A percentile compares a stretch with the other conserved stretches of the same genome.
phyloP scores from a whole-genome alignment of 1,140 invertebrate genomes.

The Calephelis virginiensis region DNA sequence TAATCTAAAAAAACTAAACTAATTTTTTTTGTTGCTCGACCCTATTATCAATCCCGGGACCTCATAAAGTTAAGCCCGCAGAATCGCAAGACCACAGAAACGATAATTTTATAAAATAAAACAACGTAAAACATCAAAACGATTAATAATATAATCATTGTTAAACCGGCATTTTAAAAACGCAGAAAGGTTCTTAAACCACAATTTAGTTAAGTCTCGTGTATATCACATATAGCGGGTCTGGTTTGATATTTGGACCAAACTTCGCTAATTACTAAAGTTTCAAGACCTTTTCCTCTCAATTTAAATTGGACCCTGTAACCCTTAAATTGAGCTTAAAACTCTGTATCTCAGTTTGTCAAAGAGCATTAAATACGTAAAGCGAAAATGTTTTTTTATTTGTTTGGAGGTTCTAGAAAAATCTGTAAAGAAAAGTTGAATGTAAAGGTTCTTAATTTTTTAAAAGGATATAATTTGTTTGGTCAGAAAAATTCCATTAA shows the following conservation, averaged over 20 bases:
- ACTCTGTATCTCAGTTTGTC: neutral
- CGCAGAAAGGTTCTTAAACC: neutral
- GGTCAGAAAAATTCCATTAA: neutral
- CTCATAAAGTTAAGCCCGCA: no score
- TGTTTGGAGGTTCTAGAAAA: slow-evolving; percentile 7
- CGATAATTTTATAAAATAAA: no score
- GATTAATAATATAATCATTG: neutral
- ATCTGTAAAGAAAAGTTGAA: slow-evolving; percentile 1
- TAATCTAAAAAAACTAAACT: no score
- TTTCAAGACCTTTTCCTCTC: slow-evolving; percentile 28
- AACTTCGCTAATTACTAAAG: slow-evolving; percentile 45
- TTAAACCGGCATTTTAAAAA: neutral
- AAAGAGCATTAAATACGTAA: slow-evolving; percentile 7
- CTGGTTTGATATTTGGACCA: slow-evolving; percentile 28
- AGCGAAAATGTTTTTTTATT: slow-evolving; percentile 12
- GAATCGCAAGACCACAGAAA: no score
- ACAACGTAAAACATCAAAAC: neutral
- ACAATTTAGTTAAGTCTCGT: slow-evolving; percentile 14
- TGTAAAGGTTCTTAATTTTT: neutral
- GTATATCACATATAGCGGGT: slow-evolving; percentile 17
- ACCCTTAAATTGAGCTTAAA: neutral
- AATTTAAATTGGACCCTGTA: neutral
- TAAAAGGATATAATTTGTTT: neutral
- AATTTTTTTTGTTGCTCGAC: no score
- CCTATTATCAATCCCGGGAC: no score